These are phyloP conservation scores for Drosophila atripex DNA, from an alignment of 2,888 invertebrate genomes.

Conservation along the genomic window DNA sequence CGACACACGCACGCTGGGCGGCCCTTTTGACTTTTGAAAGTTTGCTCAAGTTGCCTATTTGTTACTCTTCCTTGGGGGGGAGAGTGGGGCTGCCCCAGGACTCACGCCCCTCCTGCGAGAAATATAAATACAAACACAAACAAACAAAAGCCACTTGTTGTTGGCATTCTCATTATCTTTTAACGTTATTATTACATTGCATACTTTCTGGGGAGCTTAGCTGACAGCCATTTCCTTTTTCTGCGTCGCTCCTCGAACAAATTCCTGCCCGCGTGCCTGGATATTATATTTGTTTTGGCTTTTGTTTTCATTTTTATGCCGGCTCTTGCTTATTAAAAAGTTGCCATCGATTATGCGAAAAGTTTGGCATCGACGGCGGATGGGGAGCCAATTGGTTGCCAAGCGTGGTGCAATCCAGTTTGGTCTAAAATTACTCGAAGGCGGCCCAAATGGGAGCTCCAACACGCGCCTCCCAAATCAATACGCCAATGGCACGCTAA, in stretches of 20 bases:
- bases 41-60: constrained; percentile 71
- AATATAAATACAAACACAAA: constrained; percentile 13
- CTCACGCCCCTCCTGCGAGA: neutral
- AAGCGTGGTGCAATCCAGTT: constrained; percentile 23
- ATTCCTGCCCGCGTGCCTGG: constrained; percentile 29
- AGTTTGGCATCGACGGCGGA: constrained; percentile 43
- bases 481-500: constrained; percentile 8
- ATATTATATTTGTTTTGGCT: constrained; percentile 53
- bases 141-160: constrained; percentile 34
- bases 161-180: constrained; percentile 64
- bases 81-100: neutral
- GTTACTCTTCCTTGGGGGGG: constrained; percentile 39
- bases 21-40: constrained; percentile 67
- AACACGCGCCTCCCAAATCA: constrained; percentile 15
- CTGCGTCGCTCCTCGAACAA: neutral
- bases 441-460: neutral
- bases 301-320: constrained; percentile 44
- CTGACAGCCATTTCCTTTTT: constrained; percentile 14
- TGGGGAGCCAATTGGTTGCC: constrained; percentile 24
- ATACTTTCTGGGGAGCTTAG: constrained; percentile 49
- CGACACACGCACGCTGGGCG: constrained; percentile 19
- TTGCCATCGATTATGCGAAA: constrained; percentile 59
- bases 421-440: constrained; percentile 1
- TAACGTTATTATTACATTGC: constrained; percentile 73
- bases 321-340: constrained; percentile 66